Conservation (phyloP, 2,113 vertebrate genomes). For the Xyliphius kryptos region DNA sequence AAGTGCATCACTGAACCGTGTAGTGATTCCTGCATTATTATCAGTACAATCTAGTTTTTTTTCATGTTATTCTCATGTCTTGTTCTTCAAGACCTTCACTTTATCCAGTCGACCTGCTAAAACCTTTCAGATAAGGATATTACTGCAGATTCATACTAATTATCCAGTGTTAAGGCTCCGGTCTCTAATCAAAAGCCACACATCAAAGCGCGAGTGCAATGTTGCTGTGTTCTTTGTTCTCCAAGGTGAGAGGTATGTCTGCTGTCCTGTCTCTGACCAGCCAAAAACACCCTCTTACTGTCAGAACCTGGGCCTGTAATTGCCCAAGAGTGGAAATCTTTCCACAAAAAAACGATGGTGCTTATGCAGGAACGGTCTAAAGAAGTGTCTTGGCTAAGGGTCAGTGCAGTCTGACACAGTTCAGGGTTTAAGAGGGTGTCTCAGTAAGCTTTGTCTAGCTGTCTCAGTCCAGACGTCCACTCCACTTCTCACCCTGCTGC, state of each 20-base stretch:
- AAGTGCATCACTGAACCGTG: no score
- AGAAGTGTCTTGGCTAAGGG: constrained; percentile 20
- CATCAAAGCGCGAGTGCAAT: constrained; percentile 15
- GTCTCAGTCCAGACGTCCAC: constrained; percentile 17
- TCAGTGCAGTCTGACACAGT: constrained; percentile 24
- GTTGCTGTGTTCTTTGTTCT: constrained; percentile 3
- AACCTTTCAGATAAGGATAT: constrained; percentile 11
- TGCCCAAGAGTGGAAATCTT: constrained; percentile 1
- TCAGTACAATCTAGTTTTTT: no score
- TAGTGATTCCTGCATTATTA: no score
- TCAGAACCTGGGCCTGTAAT: constrained; percentile 9
- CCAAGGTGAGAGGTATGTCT: constrained; percentile 53
- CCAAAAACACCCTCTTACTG: constrained; percentile 22
- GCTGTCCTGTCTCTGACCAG: constrained; percentile 44
- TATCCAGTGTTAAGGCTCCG: constrained; percentile 1
- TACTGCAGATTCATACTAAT: constrained; percentile 5
- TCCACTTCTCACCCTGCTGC: constrained; percentile 22
- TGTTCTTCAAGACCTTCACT: no score
- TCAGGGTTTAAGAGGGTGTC: constrained; percentile 29
- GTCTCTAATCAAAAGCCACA: constrained; percentile 9
- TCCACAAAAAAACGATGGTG: constrained; percentile 2
- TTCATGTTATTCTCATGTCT: no score
- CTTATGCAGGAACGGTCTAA: constrained; percentile 18
- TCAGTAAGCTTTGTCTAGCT: constrained; percentile 14
- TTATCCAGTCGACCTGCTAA: constrained; percentile 6